These are phyloP conservation scores for Hesperia comma DNA, from an alignment of 2,888 invertebrate genomes.

Conservation along the genomic window DNA sequence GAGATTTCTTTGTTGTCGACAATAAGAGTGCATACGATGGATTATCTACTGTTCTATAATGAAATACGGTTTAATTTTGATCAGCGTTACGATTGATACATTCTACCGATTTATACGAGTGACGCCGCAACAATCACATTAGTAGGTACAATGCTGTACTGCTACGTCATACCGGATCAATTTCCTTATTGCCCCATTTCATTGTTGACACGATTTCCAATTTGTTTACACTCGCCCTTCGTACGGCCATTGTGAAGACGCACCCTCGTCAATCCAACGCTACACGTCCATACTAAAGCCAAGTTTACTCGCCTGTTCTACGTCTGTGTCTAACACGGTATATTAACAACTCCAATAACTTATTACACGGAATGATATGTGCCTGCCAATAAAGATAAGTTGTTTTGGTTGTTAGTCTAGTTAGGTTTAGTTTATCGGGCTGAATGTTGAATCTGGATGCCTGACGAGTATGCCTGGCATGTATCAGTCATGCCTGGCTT, in stretches of 20 bases:
- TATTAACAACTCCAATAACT: slow-evolving; percentile 5
- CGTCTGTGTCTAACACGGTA: background rate
- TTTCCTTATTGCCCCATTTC: slow-evolving; percentile 8
- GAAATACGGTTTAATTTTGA: no score
- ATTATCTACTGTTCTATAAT: no score
- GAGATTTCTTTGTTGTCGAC: no score
- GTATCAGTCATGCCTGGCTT: no score
- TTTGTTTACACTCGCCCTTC: slow-evolving; percentile 26
- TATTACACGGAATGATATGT: background rate
- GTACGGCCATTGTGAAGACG: slow-evolving; percentile 7
- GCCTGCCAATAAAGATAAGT: background rate
- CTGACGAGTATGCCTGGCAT: no score
- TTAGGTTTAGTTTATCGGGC: background rate
- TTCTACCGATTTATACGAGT: no score
- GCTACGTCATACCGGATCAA: background rate
- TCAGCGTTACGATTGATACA: no score
- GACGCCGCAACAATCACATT: no score
- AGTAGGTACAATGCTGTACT: no score
- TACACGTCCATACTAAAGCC: slow-evolving; percentile 5
- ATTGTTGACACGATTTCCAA: slow-evolving; percentile 19
- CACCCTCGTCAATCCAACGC: slow-evolving; percentile 27
- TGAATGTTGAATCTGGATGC: no score
- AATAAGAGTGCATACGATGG: no score
- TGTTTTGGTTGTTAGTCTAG: background rate
- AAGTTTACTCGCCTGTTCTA: slow-evolving; percentile 2